Evolutionary conservation across 2,113 vertebrate genomes (phyloP), one percentile per base, ranked within the genome.

Genomic region (Lontra canadensis): DNA sequence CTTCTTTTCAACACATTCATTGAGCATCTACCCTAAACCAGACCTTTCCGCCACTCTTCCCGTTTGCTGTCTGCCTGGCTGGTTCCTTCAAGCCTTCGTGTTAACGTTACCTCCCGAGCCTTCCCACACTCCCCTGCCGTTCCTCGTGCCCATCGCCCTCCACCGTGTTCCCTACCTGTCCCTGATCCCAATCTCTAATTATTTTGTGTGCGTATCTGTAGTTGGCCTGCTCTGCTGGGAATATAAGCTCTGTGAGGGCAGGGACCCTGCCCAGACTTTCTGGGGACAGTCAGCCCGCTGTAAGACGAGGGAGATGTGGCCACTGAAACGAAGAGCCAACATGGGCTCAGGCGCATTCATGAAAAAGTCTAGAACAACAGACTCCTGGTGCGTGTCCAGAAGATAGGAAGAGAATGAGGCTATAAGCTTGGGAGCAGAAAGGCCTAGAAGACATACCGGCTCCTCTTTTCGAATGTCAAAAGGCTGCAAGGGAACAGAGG

Each of bases 11-110:
- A 74, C 26, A 89, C 20, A 42, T 42, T 89, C 4, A 0, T 23
- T 81, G 67, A 88, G 44, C 65, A 44, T 47, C 29, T 47, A 25
- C 34, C 34, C 42, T 79, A 63, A 76, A 79, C n/a, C 55, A 94
- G 67, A 57, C 2, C 42, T 95, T 91, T 31, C 12, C 18, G 63
- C 12, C n/a, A 25, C 42, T 47, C 79, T 65, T 71, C 25, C 42
- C 20, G 0, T 69, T 20, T 67, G 14, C 71, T 71, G 52, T 92
- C 83, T 95, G 90, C 36, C 55, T 39, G 49, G 20, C 59, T 80
- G 79, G 69, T 47, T 79, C 26, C 85, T 93, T 95, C 20, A 79
- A 55, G 49, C 25, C 83, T 78, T 94, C 26, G 14, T 85, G 96
- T 76, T 47, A 76, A 17, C 31, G 39, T 25, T 12, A 73, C 1